Conservation (phyloP, 2,113 vertebrate species). For the Camelus dromedarius region DNA sequence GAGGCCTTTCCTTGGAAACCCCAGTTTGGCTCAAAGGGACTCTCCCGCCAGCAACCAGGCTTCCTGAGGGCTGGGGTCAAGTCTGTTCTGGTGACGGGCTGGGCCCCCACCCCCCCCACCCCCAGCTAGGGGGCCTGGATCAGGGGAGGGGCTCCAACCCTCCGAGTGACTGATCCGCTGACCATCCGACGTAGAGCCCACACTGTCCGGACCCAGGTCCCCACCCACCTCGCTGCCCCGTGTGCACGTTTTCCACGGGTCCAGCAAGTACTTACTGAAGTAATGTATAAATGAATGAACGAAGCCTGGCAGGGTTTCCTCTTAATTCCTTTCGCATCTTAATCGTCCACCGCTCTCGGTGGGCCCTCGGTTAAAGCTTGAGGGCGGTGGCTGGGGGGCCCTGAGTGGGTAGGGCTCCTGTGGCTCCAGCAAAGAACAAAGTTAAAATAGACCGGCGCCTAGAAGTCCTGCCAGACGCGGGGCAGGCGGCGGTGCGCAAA, state of each 20-base stretch:
- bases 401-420: neutral
- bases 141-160: neutral
- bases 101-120: neutral
- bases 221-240: too few relatives aligned
- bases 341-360: rapidly evolving
- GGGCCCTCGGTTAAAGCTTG: neutral
- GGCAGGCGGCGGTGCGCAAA: neutral
- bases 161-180: neutral
- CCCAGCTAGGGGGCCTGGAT: too few relatives aligned
- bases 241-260: neutral
- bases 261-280: neutral
- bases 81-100: too few relatives aligned
- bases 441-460: neutral
- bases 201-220: neutral
- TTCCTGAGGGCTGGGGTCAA: neutral
- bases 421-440: neutral
- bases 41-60: neutral
- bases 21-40: rapidly evolving
- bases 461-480: neutral
- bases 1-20: neutral
- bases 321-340: neutral
- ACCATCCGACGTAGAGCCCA: neutral
- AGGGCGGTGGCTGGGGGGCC: too few relatives aligned
- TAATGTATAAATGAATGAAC: neutral
- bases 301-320: neutral